Evolutionary conservation across 2,888 invertebrate genomes (phyloP), one percentile per base, ranked within the genome.

Genomic region (Tachina lurida): DNA sequence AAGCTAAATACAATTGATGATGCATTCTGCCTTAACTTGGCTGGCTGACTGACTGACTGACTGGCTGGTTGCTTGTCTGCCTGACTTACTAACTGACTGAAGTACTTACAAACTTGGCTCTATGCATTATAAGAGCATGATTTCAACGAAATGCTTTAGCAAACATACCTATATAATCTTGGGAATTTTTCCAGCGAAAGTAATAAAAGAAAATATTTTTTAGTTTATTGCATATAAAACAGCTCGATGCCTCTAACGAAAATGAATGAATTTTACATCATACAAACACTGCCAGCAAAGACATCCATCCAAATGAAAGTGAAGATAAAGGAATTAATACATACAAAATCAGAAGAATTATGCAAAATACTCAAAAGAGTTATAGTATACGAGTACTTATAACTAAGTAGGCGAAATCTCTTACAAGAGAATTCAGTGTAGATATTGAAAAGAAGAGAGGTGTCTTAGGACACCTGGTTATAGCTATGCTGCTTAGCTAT

Each of bases 261-360:
- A 71, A 43, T 17, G 17, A 17, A 31, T 39, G 31, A n/a, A n/a
- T 43, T 41, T 75, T n/a, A 41, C 43, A 56, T 17, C 58, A 75
- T 43, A 49, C 41, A 15, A 31, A 62, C 45, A 68, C 15, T 31
- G 22, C 22, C 49, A 19, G 2, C 45, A 63, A 10, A 31, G 47
- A 19, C 58, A 31, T 31, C 31, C 58, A 68, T 19, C 47, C 17
- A 47, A 41, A 52, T 54, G 41, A 79, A 86, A 86, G 76, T 80
- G 79, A 83, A 86, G 67, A 75, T 63, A 80, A 68, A 73, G 68
- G 75, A 76, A 79, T 86, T 76, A 76, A 63, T 83, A 82, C 77
- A 68, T 68, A 79, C 58, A n/a, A 65, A 71, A 73, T 77, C 10
- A 74, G 63, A 63, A 76, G 70, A 73, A 70, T 70, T 78, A 58